phyloP scores from a whole-genome alignment of 2,888 invertebrate species.

The Diaperis boleti region DNA sequence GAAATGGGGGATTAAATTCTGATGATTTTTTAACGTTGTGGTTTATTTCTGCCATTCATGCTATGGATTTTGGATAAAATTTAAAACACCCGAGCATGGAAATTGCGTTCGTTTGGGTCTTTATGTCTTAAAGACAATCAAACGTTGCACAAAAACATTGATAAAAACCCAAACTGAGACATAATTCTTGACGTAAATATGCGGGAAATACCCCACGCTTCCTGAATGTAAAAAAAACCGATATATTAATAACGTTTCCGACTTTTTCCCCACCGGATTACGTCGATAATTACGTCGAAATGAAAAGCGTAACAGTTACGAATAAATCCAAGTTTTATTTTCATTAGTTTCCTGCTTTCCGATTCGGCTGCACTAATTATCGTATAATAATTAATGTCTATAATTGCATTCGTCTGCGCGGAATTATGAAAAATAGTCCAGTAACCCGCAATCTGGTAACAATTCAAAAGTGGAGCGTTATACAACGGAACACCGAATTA shows the following conservation, averaged over 20 bases:
- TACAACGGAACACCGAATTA: conserved; percentile 28
- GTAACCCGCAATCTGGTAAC: conserved; percentile 24
- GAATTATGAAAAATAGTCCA: conserved; percentile 15
- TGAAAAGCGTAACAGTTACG: conserved; percentile 27
- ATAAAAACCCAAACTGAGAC: no score
- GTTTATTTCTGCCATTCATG: no score
- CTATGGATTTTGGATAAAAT: no score
- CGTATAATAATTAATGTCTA: neutral
- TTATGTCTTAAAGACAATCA: no score
- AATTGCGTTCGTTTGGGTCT: no score
- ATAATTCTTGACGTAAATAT: no score
- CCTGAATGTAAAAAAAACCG: neutral
- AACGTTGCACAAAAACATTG: no score
- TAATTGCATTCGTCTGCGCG: neutral
- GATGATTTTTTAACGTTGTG: no score
- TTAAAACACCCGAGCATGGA: no score
- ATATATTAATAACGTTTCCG: neutral
- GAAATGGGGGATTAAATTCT: no score
- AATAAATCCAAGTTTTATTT: conserved; percentile 7
- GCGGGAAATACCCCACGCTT: no score
- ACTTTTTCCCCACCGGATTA: conserved; percentile 6
- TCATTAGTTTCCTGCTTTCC: conserved; percentile 12
- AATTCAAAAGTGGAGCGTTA: conserved; percentile 32
- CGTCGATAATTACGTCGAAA: conserved; percentile 19
- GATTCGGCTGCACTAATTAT: neutral